Percentiles rank a stretch among this genome's conserved stretches.
These are phyloP conservation scores for Eulemur mongoz DNA, from an alignment of 2,797 vertebrate species.

Conservation along the genomic window DNA sequence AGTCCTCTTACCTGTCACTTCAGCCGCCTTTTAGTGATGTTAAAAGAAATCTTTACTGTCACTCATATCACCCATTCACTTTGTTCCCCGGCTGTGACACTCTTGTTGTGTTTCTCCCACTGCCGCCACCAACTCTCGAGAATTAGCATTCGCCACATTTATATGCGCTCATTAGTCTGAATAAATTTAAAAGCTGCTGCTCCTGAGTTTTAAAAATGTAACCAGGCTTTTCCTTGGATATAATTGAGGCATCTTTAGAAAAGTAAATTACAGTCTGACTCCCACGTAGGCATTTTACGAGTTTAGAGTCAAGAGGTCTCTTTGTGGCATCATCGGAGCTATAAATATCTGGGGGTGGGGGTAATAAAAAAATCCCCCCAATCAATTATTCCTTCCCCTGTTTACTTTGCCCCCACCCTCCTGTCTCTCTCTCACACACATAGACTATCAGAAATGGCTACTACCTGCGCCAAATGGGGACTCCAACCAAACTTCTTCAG, in stretches of 20 bases:
- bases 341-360: slow-evolving; percentile 63
- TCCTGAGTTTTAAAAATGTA: slow-evolving; percentile 79
- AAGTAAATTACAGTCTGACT: slow-evolving; percentile 63
- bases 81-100: slow-evolving; percentile 98
- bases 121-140: slow-evolving; percentile 82
- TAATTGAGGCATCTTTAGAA: slow-evolving; percentile 83
- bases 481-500: fast-evolving
- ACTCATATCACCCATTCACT: slow-evolving; percentile 98
- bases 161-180: slow-evolving; percentile 97
- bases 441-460: background rate
- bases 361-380: slow-evolving; percentile 52
- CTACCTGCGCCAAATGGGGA: background rate
- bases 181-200: slow-evolving; percentile 95
- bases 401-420: background rate
- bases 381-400: background rate
- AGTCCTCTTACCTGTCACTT: slow-evolving; percentile 95
- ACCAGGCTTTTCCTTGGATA: slow-evolving; percentile 81
- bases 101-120: slow-evolving; percentile 87
- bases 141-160: slow-evolving; percentile 94
- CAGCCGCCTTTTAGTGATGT: slow-evolving; percentile 95
- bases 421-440: background rate
- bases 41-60: slow-evolving; percentile 99
- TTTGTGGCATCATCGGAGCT: slow-evolving; percentile 56
- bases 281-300: slow-evolving; percentile 67
- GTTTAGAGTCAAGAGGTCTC: slow-evolving; percentile 75